Evolutionary conservation across 2,797 vertebrate genomes (phyloP).

Genomic region (Lacerta viridis): DNA sequence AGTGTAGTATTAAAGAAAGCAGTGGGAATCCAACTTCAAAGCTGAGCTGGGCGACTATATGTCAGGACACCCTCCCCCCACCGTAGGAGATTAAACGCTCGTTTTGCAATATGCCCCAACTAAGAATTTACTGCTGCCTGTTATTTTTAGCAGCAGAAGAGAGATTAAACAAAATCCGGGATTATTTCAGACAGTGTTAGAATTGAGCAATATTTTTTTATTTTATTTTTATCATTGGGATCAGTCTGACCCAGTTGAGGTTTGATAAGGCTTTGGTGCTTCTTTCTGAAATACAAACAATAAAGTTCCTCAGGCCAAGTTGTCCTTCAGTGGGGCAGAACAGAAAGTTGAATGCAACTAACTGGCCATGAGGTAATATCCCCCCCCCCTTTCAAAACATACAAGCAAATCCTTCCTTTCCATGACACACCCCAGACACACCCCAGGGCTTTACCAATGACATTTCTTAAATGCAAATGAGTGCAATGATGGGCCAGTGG

Average conservation of each 20-base stretch:
- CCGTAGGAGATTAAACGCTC: constrained; percentile 12
- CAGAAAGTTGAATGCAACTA: background rate
- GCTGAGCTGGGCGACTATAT: constrained; percentile 31
- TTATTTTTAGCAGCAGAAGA: constrained; percentile 71
- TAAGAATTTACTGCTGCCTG: constrained; percentile 73
- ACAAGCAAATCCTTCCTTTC: constrained; percentile 1
- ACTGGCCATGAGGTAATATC: background rate
- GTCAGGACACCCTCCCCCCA: too few species aligned
- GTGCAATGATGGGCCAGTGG: background rate
- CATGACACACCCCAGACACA: background rate
- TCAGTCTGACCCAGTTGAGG: constrained; percentile 64
- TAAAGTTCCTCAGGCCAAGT: background rate
- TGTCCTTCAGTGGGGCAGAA: constrained; percentile 9
- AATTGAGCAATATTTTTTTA: constrained; percentile 58
- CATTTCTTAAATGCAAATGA: background rate
- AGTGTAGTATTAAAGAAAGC: background rate
- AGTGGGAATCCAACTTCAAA: background rate
- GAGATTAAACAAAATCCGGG: constrained; percentile 72
- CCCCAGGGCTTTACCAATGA: too few species aligned
- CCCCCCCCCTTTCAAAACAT: background rate
- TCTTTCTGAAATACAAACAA: constrained; percentile 5
- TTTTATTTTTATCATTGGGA: constrained; percentile 54
- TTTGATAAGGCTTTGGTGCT: constrained; percentile 41
- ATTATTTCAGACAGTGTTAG: constrained; percentile 76
- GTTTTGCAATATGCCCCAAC: constrained; percentile 63